Conservation (phyloP, 1,140 invertebrate genomes). For the Drosophila obscura region DNA sequence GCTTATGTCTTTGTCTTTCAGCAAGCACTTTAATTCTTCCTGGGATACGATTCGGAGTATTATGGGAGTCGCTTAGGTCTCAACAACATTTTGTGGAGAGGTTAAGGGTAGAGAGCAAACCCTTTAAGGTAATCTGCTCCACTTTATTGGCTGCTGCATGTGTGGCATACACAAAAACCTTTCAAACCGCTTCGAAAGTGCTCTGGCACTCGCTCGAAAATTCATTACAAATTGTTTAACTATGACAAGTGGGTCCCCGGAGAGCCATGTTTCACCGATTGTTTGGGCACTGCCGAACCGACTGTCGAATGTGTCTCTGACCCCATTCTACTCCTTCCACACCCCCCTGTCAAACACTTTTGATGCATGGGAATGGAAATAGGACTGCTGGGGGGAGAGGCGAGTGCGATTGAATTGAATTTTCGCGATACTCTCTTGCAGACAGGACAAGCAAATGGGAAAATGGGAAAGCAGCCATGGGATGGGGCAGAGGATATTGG, state of each 20-base stretch:
- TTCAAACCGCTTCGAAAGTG: too few relatives aligned
- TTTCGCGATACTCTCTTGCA: slow-evolving; percentile 43
- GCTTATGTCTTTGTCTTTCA: too few relatives aligned
- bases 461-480: slow-evolving; percentile 2
- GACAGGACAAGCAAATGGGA: background rate
- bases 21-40: too few relatives aligned
- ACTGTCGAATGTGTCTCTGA: slow-evolving; percentile 11
- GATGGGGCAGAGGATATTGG: background rate
- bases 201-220: slow-evolving; percentile 29
- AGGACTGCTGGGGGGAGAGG: slow-evolving; percentile 4
- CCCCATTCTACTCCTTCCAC: background rate
- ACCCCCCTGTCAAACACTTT: slow-evolving; percentile 23
- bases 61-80: too few relatives aligned
- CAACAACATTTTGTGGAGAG: too few relatives aligned
- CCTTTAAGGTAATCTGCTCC: too few relatives aligned
- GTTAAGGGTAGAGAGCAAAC: too few relatives aligned
- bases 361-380: slow-evolving; percentile 6
- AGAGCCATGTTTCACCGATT: slow-evolving; percentile 37
- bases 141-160: too few relatives aligned
- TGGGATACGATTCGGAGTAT: too few relatives aligned
- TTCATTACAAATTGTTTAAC: slow-evolving; percentile 63
- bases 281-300: background rate
- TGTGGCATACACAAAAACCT: background rate
- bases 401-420: slow-evolving; percentile 53
- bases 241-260: slow-evolving; percentile 46